Evolutionary conservation across 1,140 invertebrate genomes (phyloP).

Genomic region (Drosophila pseudoananassae): DNA sequence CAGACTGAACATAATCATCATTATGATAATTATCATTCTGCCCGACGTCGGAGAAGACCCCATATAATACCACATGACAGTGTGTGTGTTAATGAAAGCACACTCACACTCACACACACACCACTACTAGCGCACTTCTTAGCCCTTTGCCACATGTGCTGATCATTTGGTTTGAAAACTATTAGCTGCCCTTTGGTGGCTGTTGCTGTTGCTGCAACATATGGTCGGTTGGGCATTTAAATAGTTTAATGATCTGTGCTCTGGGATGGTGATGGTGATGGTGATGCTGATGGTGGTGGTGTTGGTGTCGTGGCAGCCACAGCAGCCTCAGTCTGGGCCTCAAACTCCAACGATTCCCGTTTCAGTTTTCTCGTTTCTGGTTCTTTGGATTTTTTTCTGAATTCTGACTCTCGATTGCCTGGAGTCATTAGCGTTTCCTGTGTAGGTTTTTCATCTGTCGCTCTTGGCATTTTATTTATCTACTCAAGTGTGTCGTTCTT

Average conservation of each 20-base stretch:
- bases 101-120: neutral
- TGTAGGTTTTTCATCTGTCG: constrained; percentile 76
- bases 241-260: constrained; percentile 80
- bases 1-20: constrained; percentile 62
- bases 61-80: neutral
- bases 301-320: constrained; percentile 28
- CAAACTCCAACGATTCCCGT: constrained; percentile 50
- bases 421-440: constrained; percentile 80
- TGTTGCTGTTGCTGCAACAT: constrained; percentile 53
- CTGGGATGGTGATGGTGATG: constrained; percentile 7
- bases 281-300: constrained; percentile 4
- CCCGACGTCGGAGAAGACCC: constrained; percentile 17
- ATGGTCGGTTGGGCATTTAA: constrained; percentile 74
- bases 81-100: constrained; percentile 29
- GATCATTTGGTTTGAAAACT: constrained; percentile 79
- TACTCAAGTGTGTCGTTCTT: constrained; percentile 12
- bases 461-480: neutral
- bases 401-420: constrained; percentile 35
- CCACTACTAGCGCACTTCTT: neutral
- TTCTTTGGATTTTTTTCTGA: constrained; percentile 10
- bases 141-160: constrained; percentile 74
- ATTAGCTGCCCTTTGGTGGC: constrained; percentile 59
- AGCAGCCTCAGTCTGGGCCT: constrained; percentile 14
- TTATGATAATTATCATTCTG: constrained; percentile 66
- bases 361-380: constrained; percentile 35